A percentile compares a stretch with the other conserved stretches of the same genome.
These are phyloP conservation scores for Strigops habroptila DNA, from an alignment of 2,113 vertebrate genomes.

Conservation along the genomic window DNA sequence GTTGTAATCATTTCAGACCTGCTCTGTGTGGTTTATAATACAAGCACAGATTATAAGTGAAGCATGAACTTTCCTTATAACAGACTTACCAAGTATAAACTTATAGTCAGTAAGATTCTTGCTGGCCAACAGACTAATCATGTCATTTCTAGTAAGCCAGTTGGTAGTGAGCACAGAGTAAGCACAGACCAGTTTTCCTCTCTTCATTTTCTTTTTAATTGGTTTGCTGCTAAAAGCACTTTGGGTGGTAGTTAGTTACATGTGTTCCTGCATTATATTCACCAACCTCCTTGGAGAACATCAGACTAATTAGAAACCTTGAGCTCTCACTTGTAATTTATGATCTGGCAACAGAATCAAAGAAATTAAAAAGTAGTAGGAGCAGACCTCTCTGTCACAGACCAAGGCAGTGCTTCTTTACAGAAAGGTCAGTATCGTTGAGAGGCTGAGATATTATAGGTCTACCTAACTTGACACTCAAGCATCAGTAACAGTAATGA, in stretches of 20 bases:
- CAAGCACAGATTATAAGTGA: neutral
- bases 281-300: neutral
- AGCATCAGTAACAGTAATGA: neutral
- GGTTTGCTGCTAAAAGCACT: neutral
- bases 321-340: slow-evolving; percentile 45
- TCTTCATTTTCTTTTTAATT: slow-evolving; percentile 21
- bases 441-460: neutral
- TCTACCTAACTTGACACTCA: neutral
- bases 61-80: neutral
- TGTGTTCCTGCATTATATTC: neutral
- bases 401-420: neutral
- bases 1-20: neutral
- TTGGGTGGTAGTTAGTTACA: neutral
- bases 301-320: slow-evolving; percentile 45
- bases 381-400: neutral
- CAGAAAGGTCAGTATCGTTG: slow-evolving; percentile 13
- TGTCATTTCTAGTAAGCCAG: neutral
- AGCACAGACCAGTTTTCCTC: neutral
- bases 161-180: neutral
- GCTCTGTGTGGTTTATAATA: neutral
- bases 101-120: neutral
- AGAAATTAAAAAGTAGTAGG: neutral
- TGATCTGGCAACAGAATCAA: slow-evolving; percentile 29
- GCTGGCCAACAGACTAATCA: neutral
- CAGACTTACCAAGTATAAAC: neutral